Percentiles rank a stretch among this genome's conserved stretches.
These are phyloP conservation scores for Fragum fragum DNA, from an alignment of 2,888 invertebrate genomes.

Conservation along the genomic window DNA sequence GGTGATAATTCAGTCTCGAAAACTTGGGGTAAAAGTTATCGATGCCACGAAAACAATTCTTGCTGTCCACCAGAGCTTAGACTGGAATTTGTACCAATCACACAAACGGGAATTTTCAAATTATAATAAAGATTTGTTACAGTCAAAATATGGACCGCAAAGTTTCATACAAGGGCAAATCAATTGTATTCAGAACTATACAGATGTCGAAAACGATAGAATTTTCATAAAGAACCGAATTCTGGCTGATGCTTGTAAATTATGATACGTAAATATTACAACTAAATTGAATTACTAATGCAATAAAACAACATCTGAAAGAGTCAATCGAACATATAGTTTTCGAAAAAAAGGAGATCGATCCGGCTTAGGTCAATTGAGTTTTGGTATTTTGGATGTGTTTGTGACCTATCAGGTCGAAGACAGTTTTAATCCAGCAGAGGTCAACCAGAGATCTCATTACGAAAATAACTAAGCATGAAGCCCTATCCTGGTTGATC, in stretches of 20 bases:
- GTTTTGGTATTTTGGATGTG: no score
- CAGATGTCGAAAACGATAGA: constrained; percentile 35
- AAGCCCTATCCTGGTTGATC: no score
- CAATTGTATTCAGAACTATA: constrained; percentile 67
- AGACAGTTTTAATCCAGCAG: no score
- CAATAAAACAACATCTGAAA: no score
- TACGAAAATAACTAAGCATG: no score
- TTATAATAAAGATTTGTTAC: constrained; percentile 73
- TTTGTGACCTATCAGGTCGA: no score
- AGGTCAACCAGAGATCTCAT: no score
- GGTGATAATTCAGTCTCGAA: constrained; percentile 75
- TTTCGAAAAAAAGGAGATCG: no score
- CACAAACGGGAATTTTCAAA: constrained; percentile 66
- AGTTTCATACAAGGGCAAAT: constrained; percentile 72
- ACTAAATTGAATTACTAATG: no score
- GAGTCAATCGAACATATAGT: no score
- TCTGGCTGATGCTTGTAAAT: not conserved
- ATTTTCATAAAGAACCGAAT: constrained; percentile 14
- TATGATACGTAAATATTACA: not conserved
- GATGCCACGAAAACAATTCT: constrained; percentile 78
- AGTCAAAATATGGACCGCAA: constrained; percentile 65
- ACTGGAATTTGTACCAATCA: constrained; percentile 75
- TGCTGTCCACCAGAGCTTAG: constrained; percentile 81
- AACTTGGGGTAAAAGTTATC: constrained; percentile 69
- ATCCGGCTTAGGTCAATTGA: no score